phyloP scores from a whole-genome alignment of 2,888 invertebrate genomes.

The Phalangium opilio region DNA sequence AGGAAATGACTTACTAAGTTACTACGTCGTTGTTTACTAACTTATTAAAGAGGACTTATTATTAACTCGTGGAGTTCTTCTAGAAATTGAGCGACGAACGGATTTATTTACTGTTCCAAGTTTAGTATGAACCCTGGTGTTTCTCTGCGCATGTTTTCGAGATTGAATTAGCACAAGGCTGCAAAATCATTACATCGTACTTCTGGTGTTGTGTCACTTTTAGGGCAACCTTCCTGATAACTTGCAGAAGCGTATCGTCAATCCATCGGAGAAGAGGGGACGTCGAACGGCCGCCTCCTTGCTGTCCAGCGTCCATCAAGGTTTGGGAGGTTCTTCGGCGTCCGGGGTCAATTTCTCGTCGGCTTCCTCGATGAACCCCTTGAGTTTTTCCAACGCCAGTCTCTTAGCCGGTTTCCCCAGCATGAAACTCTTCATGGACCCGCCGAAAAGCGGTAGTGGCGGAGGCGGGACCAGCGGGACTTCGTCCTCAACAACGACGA shows the following conservation, averaged over 20 bases:
- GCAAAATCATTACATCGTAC: neutral
- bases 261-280: constrained; percentile 16
- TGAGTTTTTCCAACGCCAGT: constrained; percentile 25
- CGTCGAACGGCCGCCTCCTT: constrained; percentile 19
- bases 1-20: too few relatives aligned
- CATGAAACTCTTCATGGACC: constrained; percentile 24
- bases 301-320: constrained; percentile 15
- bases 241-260: constrained; percentile 12
- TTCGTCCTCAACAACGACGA: constrained; percentile 13
- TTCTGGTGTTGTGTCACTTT: neutral
- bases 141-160: neutral
- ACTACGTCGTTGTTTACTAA: too few relatives aligned
- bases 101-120: neutral
- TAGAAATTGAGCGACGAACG: too few relatives aligned
- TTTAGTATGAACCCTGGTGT: neutral
- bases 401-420: constrained; percentile 29
- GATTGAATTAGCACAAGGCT: neutral
- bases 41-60: too few relatives aligned
- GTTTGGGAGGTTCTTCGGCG: constrained; percentile 16
- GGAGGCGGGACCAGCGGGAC: too few relatives aligned
- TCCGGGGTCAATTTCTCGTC: constrained; percentile 28
- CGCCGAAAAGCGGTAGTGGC: constrained; percentile 16
- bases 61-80: too few relatives aligned
- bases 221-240: constrained; percentile 17
- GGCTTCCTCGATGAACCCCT: constrained; percentile 23